Evolutionary conservation across 2,888 invertebrate species (phyloP), one percentile per base, ranked within the genome.

Genomic region (Leptarthrus brevirostris): DNA sequence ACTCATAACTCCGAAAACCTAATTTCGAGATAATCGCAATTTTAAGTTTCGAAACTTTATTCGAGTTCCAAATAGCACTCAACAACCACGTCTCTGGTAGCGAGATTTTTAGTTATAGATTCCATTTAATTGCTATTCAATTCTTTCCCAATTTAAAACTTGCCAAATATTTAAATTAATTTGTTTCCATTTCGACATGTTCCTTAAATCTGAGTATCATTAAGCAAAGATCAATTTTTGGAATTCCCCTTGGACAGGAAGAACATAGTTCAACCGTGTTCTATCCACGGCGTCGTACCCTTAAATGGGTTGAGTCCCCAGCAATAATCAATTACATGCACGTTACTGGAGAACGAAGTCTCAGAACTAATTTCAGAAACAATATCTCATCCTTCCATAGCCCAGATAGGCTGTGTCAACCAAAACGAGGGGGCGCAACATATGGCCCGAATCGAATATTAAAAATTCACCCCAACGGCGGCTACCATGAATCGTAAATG

Each of bases 361-460:
- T 47, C 64, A 64, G 44, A 64, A 64, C 24, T 44, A 64, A 64
- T 64, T 64, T 64, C 26, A 18, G 26, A 64, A 64, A 44, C 64
- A 64, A 64, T 64, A 64, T 44, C n/a, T 64, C 44, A 44, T 64
- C 64, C 14, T 5, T 44, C 20, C n/a, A 26, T 2, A 40, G 40
- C 22, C 8, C 2, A 14, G 4, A 12, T 26, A 47, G 47, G 26
- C 64, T 5, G 14, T 47, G 24, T 44, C 20, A 40, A 16, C 2
- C 40, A 10, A 12, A 1, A 12, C 18, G 12, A 64, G 40, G n/a
- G 14, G 64, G 20, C 44, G 64, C 24, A 47, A 44, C 64, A 64
- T 44, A 64, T 64, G 64, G 40, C 47, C 24, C 20, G 64, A 64
- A 44, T 47, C 47, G 47, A 64, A 64, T 64, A 64, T 64, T 64